Evolutionary conservation across 2,113 vertebrate species (phyloP).

Genomic region (Notechis scutatus): DNA sequence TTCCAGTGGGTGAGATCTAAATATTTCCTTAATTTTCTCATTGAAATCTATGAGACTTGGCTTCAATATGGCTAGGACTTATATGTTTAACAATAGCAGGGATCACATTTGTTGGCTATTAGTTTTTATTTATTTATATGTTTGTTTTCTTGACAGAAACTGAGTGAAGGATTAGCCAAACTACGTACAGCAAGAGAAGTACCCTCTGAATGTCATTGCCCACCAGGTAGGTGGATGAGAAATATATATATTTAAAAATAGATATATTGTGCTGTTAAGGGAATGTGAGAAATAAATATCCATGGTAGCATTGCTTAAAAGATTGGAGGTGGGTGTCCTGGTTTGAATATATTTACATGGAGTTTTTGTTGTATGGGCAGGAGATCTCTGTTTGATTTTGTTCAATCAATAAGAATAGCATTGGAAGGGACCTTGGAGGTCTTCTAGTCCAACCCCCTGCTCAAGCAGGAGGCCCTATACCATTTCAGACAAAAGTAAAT

Average conservation of each 20-base stretch:
- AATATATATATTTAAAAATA: accelerated
- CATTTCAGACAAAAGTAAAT: background rate
- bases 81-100: background rate
- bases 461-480: too few species aligned
- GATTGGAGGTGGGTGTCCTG: constrained; percentile 5
- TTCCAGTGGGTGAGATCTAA: background rate
- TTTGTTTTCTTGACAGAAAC: constrained; percentile 70
- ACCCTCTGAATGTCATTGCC: constrained; percentile 81
- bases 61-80: background rate
- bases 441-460: too few species aligned
- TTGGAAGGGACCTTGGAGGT: too few species aligned
- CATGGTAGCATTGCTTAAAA: background rate
- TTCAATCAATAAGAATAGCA: background rate
- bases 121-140: background rate
- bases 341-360: constrained; percentile 37
- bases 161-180: constrained; percentile 77
- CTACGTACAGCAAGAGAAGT: constrained; percentile 78
- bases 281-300: background rate
- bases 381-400: constrained; percentile 24
- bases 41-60: background rate
- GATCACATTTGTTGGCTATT: background rate
- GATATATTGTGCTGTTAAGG: background rate
- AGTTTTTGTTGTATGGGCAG: constrained; percentile 42
- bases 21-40: background rate
- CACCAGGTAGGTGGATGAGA: constrained; percentile 78